Evolutionary conservation across 2,113 vertebrate species (phyloP).

Genomic region (Labeo catla): DNA sequence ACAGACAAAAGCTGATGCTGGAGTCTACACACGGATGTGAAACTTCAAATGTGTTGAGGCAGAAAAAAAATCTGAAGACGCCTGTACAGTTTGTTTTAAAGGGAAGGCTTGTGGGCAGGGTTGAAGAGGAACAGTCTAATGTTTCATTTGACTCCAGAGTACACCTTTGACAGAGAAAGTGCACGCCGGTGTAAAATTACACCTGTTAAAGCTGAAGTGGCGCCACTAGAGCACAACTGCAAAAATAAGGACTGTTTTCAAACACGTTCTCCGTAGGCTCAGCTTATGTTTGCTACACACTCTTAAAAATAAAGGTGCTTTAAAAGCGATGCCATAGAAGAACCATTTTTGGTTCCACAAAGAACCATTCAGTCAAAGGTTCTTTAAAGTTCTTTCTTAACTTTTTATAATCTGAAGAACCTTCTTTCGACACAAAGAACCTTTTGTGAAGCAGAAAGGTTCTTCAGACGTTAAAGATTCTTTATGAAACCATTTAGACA

Average conservation of each 20-base stretch:
- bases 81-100: background rate
- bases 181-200: background rate
- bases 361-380: too few species aligned
- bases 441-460: too few species aligned
- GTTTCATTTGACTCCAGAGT: background rate
- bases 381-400: too few species aligned
- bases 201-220: background rate
- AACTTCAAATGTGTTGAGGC: constrained; percentile 13
- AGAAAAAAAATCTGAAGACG: background rate
- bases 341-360: too few species aligned
- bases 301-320: too few species aligned
- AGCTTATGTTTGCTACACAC: background rate
- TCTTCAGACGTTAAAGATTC: too few species aligned
- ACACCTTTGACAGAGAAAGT: constrained; percentile 10
- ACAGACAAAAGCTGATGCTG: constrained; percentile 6
- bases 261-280: background rate
- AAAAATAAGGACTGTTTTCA: background rate
- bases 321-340: too few species aligned
- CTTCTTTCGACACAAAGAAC: too few species aligned
- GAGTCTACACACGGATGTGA: constrained; percentile 15
- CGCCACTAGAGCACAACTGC: background rate
- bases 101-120: background rate
- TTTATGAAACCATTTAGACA: too few species aligned
- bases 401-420: too few species aligned
- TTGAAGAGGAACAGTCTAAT: background rate